Evolutionary conservation across 2,888 invertebrate species (phyloP).

Genomic region (Oxystoma pomonae): DNA sequence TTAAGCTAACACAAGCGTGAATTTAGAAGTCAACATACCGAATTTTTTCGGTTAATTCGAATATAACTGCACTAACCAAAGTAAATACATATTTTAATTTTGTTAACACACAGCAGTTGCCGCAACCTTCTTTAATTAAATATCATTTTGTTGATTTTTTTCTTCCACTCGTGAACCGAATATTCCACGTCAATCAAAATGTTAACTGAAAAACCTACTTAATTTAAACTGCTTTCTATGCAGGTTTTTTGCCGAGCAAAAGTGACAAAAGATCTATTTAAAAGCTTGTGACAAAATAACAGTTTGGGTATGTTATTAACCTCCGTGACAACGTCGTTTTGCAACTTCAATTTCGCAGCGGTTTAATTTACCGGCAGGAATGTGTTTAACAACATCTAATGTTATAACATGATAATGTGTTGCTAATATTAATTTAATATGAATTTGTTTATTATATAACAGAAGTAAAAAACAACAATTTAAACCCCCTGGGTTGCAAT

Average conservation of each 20-base stretch:
- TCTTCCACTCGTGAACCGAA: background rate
- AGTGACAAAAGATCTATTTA: background rate
- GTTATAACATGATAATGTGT: background rate
- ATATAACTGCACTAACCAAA: constrained; percentile 10
- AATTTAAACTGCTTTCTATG: background rate
- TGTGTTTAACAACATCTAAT: background rate
- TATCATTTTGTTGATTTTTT: background rate
- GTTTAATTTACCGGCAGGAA: background rate
- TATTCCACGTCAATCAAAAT: background rate
- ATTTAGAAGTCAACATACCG: constrained; percentile 2
- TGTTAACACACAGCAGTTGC: background rate
- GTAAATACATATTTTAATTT: background rate
- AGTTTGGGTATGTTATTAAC: background rate
- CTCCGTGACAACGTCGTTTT: background rate
- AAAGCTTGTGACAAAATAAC: background rate
- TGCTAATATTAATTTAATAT: background rate
- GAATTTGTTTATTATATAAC: background rate
- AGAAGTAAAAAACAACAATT: background rate
- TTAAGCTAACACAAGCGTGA: constrained; percentile 10
- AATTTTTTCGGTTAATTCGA: constrained; percentile 12
- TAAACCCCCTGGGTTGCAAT: background rate
- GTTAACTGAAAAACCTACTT: background rate
- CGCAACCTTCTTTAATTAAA: background rate
- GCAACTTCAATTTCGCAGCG: background rate
- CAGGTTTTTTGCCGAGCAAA: background rate